Conservation (phyloP, 2,113 vertebrate species). For the Coptodon rendalli region DNA sequence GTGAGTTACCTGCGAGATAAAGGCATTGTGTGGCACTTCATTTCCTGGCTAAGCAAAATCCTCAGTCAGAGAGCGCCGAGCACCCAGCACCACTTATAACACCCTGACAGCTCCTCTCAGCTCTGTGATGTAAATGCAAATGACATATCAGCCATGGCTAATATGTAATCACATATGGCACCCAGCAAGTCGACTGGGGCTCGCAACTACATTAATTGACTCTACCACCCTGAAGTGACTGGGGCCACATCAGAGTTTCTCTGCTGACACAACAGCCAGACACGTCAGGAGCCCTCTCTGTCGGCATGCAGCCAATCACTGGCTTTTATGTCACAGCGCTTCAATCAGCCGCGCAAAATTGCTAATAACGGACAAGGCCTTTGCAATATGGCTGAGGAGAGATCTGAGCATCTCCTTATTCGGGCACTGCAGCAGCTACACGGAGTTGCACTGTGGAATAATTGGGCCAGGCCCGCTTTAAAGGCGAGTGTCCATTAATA, state of each 20-base stretch:
- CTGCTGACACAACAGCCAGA: slow-evolving; percentile 48
- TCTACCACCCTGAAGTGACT: slow-evolving; percentile 61
- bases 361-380: slow-evolving; percentile 57
- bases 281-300: slow-evolving; percentile 26
- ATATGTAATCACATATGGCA: slow-evolving; percentile 74
- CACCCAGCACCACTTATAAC: slow-evolving; percentile 40
- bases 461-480: slow-evolving; percentile 66
- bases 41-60: slow-evolving; percentile 53
- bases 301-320: slow-evolving; percentile 47
- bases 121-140: slow-evolving; percentile 67
- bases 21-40: slow-evolving; percentile 56
- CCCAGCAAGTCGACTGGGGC: slow-evolving; percentile 57
- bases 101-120: slow-evolving; percentile 55
- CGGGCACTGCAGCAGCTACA: slow-evolving; percentile 17
- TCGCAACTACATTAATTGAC: slow-evolving; percentile 64
- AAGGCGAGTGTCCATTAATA: slow-evolving; percentile 69
- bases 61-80: slow-evolving; percentile 24
- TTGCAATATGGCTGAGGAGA: slow-evolving; percentile 38
- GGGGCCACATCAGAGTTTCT: slow-evolving; percentile 52
- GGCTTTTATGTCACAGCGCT: slow-evolving; percentile 32
- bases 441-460: slow-evolving; percentile 56
- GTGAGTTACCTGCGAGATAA: slow-evolving; percentile 60
- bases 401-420: slow-evolving; percentile 48
- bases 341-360: slow-evolving; percentile 58
- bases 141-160: slow-evolving; percentile 66